phyloP scores from a whole-genome alignment of 2,113 vertebrate species.

The Atractosteus spatula region DNA sequence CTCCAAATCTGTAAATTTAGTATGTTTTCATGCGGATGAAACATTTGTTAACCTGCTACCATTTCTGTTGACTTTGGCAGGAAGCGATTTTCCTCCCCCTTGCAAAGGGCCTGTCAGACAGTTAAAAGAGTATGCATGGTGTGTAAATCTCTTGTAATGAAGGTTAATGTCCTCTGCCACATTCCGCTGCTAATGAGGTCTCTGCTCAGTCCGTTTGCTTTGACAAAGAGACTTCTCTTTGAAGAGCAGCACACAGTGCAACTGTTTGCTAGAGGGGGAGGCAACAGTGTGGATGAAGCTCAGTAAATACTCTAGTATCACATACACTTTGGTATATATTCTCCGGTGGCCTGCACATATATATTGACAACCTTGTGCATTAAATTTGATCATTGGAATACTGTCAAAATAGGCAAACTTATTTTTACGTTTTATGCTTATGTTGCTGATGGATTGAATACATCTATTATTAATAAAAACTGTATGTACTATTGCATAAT shows the following conservation, averaged over 20 bases:
- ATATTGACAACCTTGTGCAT: too few relatives aligned
- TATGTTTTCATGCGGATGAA: constrained; percentile 52
- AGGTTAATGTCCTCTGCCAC: constrained; percentile 30
- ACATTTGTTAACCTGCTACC: constrained; percentile 47
- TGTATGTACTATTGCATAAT: too few relatives aligned
- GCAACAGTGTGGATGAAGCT: not conserved
- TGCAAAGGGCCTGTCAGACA: constrained; percentile 32
- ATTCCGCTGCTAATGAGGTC: constrained; percentile 61
- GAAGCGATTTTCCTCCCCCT: constrained; percentile 25
- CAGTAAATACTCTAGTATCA: constrained; percentile 25
- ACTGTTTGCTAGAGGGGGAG: constrained; percentile 17
- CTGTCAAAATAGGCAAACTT: too few relatives aligned
- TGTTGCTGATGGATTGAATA: too few relatives aligned
- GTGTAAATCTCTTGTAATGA: constrained; percentile 25
- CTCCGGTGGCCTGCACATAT: too few relatives aligned
- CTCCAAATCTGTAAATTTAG: constrained; percentile 51
- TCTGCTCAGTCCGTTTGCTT: constrained; percentile 15
- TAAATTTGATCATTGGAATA: too few relatives aligned
- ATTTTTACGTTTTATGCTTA: too few relatives aligned
- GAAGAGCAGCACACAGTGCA: not conserved
- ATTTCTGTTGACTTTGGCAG: constrained; percentile 49
- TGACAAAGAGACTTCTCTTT: not conserved
- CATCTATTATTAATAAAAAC: too few relatives aligned
- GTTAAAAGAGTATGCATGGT: constrained; percentile 24
- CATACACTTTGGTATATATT: not conserved